A percentile compares a stretch with the other conserved stretches of the same genome.
phyloP scores from a whole-genome alignment of 2,888 invertebrate genomes.

The Cetonia aurata region DNA sequence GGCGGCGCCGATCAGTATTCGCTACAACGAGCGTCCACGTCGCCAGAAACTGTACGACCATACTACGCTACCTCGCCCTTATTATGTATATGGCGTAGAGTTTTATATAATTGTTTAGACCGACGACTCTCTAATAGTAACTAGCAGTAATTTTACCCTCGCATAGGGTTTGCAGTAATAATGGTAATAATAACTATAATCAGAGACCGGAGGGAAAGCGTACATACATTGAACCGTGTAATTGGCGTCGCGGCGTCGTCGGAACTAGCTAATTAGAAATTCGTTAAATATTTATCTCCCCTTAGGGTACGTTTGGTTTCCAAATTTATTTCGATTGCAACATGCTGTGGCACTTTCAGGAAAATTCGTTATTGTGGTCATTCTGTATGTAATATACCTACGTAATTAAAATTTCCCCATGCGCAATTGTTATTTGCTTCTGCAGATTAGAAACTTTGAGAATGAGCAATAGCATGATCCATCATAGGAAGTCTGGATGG shows the following conservation, averaged over 20 bases:
- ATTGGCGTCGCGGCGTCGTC: constrained; percentile 25
- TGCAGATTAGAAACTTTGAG: too few species aligned
- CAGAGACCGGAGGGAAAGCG: constrained; percentile 24
- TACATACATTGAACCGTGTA: constrained; percentile 35
- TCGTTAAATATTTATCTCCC: constrained; percentile 36
- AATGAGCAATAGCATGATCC: too few species aligned
- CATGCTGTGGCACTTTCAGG: neutral
- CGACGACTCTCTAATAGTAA: neutral
- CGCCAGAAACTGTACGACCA: neutral
- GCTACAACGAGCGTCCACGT: neutral
- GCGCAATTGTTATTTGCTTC: too few species aligned
- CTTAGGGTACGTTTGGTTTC: neutral
- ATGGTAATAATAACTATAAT: constrained; percentile 39
- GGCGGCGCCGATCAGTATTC: neutral
- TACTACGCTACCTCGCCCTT: neutral
- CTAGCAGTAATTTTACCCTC: constrained; percentile 29
- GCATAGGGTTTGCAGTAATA: constrained; percentile 23
- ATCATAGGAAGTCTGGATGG: too few species aligned
- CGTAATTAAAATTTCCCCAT: neutral
- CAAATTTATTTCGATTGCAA: neutral
- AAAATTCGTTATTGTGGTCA: constrained; percentile 19
- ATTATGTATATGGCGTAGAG: constrained; percentile 36
- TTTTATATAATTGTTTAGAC: constrained; percentile 36
- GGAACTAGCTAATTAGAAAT: constrained; percentile 34
- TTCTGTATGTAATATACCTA: neutral